Evolutionary conservation across 2,888 invertebrate species (phyloP).

Genomic region (Hypselothyrea guttata): DNA sequence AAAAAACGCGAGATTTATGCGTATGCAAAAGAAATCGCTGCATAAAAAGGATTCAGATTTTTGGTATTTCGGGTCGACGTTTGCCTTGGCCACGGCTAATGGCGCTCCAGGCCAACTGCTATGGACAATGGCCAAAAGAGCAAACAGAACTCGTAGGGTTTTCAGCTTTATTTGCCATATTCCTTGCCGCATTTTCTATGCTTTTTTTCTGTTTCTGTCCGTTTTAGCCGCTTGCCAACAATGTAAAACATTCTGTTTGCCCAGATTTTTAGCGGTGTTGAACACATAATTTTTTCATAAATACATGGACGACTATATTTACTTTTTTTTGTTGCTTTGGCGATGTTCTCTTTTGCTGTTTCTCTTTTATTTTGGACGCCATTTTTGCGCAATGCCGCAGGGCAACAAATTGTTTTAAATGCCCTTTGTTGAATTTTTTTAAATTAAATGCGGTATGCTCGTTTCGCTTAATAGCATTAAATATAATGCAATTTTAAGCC

Average conservation of each 20-base stretch:
- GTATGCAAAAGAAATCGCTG: constrained; percentile 46
- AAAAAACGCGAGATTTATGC: constrained; percentile 10
- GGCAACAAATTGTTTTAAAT: constrained; percentile 43
- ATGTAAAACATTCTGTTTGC: constrained; percentile 74
- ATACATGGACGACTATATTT: constrained; percentile 32
- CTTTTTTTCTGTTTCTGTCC: not conserved
- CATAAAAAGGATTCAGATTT: constrained; percentile 63
- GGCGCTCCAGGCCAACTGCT: constrained; percentile 63
- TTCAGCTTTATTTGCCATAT: constrained; percentile 21
- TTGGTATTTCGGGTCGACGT: constrained; percentile 36
- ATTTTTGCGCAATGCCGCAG: constrained; percentile 38
- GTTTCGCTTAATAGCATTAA: no score
- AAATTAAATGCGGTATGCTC: no score
- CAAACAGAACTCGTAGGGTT: constrained; percentile 23
- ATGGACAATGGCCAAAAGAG: constrained; percentile 41
- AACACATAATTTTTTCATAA: constrained; percentile 51
- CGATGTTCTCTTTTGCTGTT: constrained; percentile 9
- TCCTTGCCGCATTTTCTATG: constrained; percentile 12
- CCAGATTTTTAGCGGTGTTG: constrained; percentile 54
- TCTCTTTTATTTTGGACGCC: constrained; percentile 37
- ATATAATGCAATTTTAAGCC: no score
- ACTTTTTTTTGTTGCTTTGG: no score
- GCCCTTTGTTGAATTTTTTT: not conserved
- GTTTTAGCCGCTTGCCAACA: constrained; percentile 47
- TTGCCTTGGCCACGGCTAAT: constrained; percentile 57